These are phyloP conservation scores for Seriola dumerili DNA, from an alignment of 2,113 vertebrate species.

Conservation along the genomic window DNA sequence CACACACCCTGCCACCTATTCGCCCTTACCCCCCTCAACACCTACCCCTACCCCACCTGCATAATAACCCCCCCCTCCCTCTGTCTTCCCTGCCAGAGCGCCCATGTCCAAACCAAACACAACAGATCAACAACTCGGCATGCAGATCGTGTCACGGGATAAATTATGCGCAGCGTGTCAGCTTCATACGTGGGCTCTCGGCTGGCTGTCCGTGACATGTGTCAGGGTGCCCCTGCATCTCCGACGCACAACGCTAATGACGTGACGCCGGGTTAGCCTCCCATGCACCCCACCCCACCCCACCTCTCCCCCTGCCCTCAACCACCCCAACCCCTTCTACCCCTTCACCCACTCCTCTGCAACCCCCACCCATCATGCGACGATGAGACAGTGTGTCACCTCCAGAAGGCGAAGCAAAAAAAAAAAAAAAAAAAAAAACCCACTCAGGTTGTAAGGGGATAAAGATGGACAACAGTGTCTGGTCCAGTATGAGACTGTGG, in stretches of 20 bases:
- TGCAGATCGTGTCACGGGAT: slow-evolving; percentile 86
- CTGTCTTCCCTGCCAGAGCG: slow-evolving; percentile 74
- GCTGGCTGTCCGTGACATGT: slow-evolving; percentile 87
- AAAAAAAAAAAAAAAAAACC: slow-evolving; percentile 8
- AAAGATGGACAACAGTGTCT: slow-evolving; percentile 72
- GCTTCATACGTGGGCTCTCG: slow-evolving; percentile 81
- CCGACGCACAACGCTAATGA: slow-evolving; percentile 81
- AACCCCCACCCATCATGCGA: slow-evolving; percentile 62
- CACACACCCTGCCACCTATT: slow-evolving; percentile 72
- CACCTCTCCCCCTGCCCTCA: slow-evolving; percentile 60
- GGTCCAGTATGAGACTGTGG: slow-evolving; percentile 39
- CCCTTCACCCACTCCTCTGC: slow-evolving; percentile 50
- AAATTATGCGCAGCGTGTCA: slow-evolving; percentile 87
- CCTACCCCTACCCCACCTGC: slow-evolving; percentile 53
- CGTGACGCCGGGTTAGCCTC: slow-evolving; percentile 80
- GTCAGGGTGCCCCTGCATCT: slow-evolving; percentile 84
- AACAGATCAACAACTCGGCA: slow-evolving; percentile 85
- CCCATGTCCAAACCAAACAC: slow-evolving; percentile 83
- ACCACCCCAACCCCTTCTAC: slow-evolving; percentile 60
- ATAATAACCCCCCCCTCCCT: slow-evolving; percentile 70
- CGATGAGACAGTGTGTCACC: slow-evolving; percentile 80
- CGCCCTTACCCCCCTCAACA: slow-evolving; percentile 55
- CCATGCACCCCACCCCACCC: slow-evolving; percentile 54
- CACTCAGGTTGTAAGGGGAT: slow-evolving; percentile 50
- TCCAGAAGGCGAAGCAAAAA: slow-evolving; percentile 58